Conservation (phyloP, 1,140 invertebrate species). For the Physella acuta region DNA sequence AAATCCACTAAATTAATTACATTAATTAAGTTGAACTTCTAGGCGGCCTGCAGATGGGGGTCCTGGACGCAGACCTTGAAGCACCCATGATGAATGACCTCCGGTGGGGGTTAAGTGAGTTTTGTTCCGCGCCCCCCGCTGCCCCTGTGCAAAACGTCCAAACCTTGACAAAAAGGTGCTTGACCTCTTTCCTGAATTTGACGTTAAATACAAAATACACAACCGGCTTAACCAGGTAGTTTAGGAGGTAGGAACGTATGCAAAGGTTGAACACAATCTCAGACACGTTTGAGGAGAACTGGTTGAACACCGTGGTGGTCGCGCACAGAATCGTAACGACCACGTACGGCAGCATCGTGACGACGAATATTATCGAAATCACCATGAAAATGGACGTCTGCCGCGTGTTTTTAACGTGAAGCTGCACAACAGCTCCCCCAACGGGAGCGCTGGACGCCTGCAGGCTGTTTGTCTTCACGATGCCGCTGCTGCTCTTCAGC, state of each 20-base stretch:
- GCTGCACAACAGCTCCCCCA: neutral
- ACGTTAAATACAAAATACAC: conserved; percentile 20
- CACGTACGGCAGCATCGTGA: conserved; percentile 20
- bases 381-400: conserved; percentile 22
- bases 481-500: conserved; percentile 17
- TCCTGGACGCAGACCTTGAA: conserved; percentile 10
- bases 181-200: conserved; percentile 24
- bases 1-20: too few species aligned
- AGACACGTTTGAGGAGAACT: conserved; percentile 16
- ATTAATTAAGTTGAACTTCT: conserved; percentile 8
- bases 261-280: conserved; percentile 18
- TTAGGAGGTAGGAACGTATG: conserved; percentile 19
- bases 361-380: conserved; percentile 18
- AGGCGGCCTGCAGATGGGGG: conserved; percentile 19
- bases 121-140: too few species aligned
- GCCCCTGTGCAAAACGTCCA: neutral
- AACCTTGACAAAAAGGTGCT: conserved; percentile 5
- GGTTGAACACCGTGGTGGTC: conserved; percentile 14
- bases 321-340: conserved; percentile 19
- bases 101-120: neutral
- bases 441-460: neutral
- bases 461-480: conserved; percentile 5
- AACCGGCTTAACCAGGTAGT: conserved; percentile 23
- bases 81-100: conserved; percentile 1
- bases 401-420: conserved; percentile 15